Conservation (phyloP, 2,113 vertebrate species). For the Anhinga rufa region DNA sequence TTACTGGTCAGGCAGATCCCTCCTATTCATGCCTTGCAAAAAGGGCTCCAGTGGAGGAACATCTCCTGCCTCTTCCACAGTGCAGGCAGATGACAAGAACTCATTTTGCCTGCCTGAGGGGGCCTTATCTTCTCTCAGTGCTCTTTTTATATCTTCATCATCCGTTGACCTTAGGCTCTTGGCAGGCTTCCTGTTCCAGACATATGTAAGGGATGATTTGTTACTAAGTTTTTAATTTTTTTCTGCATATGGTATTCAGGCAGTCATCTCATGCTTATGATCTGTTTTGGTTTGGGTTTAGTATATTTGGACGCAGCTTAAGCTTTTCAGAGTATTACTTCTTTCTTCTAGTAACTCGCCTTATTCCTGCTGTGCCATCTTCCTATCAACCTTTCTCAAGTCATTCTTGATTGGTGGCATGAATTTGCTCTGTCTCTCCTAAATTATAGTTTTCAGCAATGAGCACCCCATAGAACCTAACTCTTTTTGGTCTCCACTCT, state of each 20-base stretch:
- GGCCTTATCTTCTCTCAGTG: neutral
- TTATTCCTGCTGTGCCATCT: neutral
- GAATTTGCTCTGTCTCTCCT: neutral
- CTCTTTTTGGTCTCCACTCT: neutral
- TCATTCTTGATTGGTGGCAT: neutral
- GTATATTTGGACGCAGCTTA: neutral
- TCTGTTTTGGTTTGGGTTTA: neutral
- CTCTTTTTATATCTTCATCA: neutral
- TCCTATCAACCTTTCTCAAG: neutral
- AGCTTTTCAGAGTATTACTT: neutral
- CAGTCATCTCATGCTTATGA: neutral
- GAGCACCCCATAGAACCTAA: neutral
- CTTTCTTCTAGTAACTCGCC: neutral
- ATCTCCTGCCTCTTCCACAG: neutral
- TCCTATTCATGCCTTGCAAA: neutral
- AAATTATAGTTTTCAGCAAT: neutral
- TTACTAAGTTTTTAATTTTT: neutral
- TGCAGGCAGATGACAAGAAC: neutral
- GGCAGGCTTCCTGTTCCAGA: neutral
- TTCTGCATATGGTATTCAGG: accelerated
- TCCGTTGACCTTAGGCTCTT: neutral
- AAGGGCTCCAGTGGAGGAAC: neutral
- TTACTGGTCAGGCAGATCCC: neutral
- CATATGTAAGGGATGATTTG: neutral
- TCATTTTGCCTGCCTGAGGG: neutral